Conservation (phyloP, 1,140 invertebrate genomes). For the Cotesia glomerata region DNA sequence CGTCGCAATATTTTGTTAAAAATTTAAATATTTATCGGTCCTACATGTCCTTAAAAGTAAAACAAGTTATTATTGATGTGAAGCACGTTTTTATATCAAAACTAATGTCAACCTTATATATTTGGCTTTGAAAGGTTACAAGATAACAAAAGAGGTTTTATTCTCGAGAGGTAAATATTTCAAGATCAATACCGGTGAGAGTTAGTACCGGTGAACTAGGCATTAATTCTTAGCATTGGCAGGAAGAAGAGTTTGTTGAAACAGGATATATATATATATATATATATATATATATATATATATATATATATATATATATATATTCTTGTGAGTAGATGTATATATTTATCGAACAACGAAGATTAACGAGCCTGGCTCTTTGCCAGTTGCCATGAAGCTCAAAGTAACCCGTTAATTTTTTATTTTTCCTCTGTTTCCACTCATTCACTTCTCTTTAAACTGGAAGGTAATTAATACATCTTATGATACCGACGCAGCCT, state of each 20-base stretch:
- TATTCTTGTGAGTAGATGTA: too few relatives aligned
- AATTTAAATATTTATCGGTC: too few relatives aligned
- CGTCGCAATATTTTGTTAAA: too few relatives aligned
- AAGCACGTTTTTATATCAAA: not conserved
- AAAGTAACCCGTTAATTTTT: not conserved
- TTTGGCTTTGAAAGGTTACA: not conserved
- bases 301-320: too few relatives aligned
- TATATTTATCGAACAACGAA: constrained; percentile 24
- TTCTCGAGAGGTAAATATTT: constrained; percentile 19
- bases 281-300: too few relatives aligned
- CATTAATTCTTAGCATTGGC: constrained; percentile 36
- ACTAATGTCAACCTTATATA: not conserved
- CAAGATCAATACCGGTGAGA: constrained; percentile 24
- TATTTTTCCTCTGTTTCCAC: not conserved
- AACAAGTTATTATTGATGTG: not conserved
- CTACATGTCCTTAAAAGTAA: too few relatives aligned
- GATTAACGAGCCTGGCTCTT: constrained; percentile 28
- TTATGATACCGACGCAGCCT: too few relatives aligned
- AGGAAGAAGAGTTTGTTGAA: constrained; percentile 25
- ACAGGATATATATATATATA: constrained; percentile 4
- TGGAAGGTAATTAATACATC: too few relatives aligned
- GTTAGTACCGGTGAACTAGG: constrained; percentile 5
- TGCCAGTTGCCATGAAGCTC: constrained; percentile 28
- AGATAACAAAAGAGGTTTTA: not conserved
- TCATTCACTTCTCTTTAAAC: not conserved